Base-by-base conservation (phyloP, 2,113 vertebrate genomes). In the Beaufortia kweichowensis region DNA sequence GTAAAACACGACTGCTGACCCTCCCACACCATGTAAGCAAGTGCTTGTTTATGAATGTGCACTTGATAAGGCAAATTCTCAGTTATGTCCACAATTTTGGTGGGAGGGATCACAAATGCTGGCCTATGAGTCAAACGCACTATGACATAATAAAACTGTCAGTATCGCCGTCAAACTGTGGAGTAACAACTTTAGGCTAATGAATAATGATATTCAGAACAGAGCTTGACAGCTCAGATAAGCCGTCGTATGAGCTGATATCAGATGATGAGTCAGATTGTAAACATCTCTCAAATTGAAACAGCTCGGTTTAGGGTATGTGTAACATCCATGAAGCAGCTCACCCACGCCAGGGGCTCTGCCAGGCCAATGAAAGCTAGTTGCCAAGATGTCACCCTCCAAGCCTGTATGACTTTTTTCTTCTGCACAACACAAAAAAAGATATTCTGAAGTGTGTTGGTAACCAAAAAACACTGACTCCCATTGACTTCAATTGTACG, bases 1-100 rank as follows among this genome's bases (percentile, higher is more conserved):
- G 85, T 84, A 82, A 88, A 90, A 87, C 86, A 90, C 81, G 87
- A 85, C 85, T 80, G 75, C 85, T 84, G 81, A 77, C 82, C 81
- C 81, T 83, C 86, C 86, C 62, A 88, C 88, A 83, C 86, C 79
- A 23, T 15, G 53, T 70, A 33, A 70, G 50, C 29, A 15, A 53
- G 56, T 61, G 26, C 46, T 24, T 62, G 75, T 76, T 28, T 72
- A 35, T 77, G 28, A 72, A 28, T 72, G 39, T 29, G 12, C 23
- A 23, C 19, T 72, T 43, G 21, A 6, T 14, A 75, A 7, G 50
- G 19, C 59, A 56, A 21, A 23, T 76, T 39, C 31, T 14, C 21
- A 56, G 50, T 39, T 2, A 8, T 12, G 15, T 66, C 41, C 14
- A 57, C 33, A 35, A 39, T 39, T 53, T 35, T 0, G 14, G 68